phyloP scores from a whole-genome alignment of 2,113 vertebrate species.

The Mastomys coucha region DNA sequence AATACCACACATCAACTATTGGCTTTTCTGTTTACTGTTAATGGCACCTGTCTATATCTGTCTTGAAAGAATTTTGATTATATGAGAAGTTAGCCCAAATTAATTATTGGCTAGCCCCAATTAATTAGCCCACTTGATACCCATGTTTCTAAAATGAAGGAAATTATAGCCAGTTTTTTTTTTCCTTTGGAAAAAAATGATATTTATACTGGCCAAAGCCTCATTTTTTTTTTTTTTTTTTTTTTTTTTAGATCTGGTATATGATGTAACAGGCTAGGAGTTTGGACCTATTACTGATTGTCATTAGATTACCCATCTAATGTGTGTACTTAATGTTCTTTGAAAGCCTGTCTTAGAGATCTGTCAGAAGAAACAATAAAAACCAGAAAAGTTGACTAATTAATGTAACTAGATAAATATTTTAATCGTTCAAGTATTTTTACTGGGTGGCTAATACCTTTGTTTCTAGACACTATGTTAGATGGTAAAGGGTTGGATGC shows the following conservation, averaged over 20 bases:
- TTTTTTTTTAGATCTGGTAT: background rate
- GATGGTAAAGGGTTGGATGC: background rate
- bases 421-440: slow-evolving; percentile 54
- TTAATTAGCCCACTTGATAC: slow-evolving; percentile 17
- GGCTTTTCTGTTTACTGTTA: background rate
- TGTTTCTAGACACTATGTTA: background rate
- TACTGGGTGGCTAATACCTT: background rate
- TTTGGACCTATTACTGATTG: slow-evolving; percentile 63
- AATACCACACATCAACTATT: slow-evolving; percentile 5
- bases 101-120: background rate
- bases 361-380: slow-evolving; percentile 18
- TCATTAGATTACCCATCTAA: slow-evolving; percentile 46
- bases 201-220: background rate
- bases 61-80: slow-evolving; percentile 62
- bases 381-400: slow-evolving; percentile 57
- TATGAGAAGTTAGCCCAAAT: slow-evolving; percentile 48
- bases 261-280: slow-evolving; percentile 16
- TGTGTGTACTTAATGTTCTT: slow-evolving; percentile 49
- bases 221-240: background rate
- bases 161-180: slow-evolving; percentile 17
- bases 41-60: slow-evolving; percentile 37
- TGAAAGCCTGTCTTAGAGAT: slow-evolving; percentile 5
- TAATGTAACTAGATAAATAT: slow-evolving; percentile 59
- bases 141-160: slow-evolving; percentile 55
- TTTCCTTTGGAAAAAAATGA: slow-evolving; percentile 19